These are phyloP conservation scores for Pilophorus perplexus DNA, from an alignment of 2,888 invertebrate genomes.

Conservation along the genomic window DNA sequence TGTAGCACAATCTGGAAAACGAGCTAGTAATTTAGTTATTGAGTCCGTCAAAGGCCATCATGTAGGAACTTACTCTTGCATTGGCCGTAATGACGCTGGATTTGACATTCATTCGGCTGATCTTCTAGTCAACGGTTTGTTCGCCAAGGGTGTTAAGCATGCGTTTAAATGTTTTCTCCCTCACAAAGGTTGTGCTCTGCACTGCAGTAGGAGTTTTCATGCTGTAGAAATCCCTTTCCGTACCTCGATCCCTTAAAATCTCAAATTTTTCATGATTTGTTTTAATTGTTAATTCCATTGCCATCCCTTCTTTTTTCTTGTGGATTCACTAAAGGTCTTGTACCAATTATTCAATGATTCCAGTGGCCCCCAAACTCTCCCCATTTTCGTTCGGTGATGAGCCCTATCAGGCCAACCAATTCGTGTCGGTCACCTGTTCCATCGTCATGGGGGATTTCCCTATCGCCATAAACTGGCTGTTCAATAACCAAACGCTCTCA, in stretches of 20 bases:
- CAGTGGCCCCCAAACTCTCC: conserved; percentile 48
- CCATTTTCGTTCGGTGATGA: conserved; percentile 49
- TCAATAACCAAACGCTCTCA: conserved; percentile 55
- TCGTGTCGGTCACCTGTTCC: conserved; percentile 56
- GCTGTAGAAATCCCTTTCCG: neutral
- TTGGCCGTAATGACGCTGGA: conserved; percentile 68
- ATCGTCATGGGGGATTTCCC: conserved; percentile 62
- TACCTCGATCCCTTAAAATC: neutral
- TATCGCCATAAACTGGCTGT: conserved; percentile 65
- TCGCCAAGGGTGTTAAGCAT: too few species aligned
- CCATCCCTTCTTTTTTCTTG: neutral
- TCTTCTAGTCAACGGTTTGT: conserved; percentile 68
- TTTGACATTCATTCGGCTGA: conserved; percentile 63
- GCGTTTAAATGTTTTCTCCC: too few species aligned
- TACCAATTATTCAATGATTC: conserved; percentile 35
- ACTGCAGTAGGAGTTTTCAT: too few species aligned
- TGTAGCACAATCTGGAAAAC: conserved; percentile 60
- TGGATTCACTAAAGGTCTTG: too few species aligned
- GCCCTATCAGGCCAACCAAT: conserved; percentile 48
- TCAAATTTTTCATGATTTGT: neutral
- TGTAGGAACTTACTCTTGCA: conserved; percentile 72
- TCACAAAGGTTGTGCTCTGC: too few species aligned
- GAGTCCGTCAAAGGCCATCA: conserved; percentile 58
- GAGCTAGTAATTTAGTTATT: conserved; percentile 59
- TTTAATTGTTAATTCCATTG: conserved; percentile 1